These are phyloP conservation scores for Brachirus orientalis DNA, from an alignment of 2,113 vertebrate genomes.

Conservation along the genomic window DNA sequence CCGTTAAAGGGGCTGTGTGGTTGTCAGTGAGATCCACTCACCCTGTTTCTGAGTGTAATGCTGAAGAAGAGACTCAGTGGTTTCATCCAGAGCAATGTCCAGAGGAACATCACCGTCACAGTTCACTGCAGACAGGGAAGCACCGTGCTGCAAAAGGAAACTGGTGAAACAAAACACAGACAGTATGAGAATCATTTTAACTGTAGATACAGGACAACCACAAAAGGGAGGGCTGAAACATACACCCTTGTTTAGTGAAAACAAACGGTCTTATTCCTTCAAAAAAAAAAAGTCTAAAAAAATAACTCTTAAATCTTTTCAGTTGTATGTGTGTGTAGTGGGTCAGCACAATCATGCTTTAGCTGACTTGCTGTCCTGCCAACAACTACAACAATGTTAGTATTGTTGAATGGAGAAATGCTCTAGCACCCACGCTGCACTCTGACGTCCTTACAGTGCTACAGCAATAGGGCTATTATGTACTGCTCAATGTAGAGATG, in stretches of 20 bases:
- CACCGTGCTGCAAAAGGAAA: conserved; percentile 87
- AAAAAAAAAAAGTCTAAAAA: no score
- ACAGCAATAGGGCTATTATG: conserved; percentile 24
- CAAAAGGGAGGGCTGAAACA: no score
- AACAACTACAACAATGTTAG: conserved; percentile 68
- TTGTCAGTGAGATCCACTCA: conserved; percentile 44
- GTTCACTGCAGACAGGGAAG: conserved; percentile 89
- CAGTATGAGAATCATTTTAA: background rate
- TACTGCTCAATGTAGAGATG: conserved; percentile 4
- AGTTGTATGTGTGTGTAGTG: conserved; percentile 18
- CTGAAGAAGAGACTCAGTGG: conserved; percentile 90
- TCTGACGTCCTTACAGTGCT: conserved; percentile 28
- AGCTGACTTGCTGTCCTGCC: conserved; percentile 37
- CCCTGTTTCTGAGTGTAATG: conserved; percentile 88
- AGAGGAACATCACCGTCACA: conserved; percentile 93
- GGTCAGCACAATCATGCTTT: conserved; percentile 43
- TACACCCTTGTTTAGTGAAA: no score
- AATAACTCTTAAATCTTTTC: conserved; percentile 15
- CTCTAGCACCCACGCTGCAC: conserved; percentile 45
- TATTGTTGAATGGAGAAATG: conserved; percentile 65
- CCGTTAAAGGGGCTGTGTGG: background rate
- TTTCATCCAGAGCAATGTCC: conserved; percentile 93
- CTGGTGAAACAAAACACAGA: conserved; percentile 64
- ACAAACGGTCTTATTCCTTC: no score
- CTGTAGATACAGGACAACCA: no score